Percentiles rank a stretch among this genome's conserved stretches.
Evolutionary conservation across 2,888 invertebrate species (phyloP).

Genomic region (Pseudococcus jackbeardsleyi): DNA sequence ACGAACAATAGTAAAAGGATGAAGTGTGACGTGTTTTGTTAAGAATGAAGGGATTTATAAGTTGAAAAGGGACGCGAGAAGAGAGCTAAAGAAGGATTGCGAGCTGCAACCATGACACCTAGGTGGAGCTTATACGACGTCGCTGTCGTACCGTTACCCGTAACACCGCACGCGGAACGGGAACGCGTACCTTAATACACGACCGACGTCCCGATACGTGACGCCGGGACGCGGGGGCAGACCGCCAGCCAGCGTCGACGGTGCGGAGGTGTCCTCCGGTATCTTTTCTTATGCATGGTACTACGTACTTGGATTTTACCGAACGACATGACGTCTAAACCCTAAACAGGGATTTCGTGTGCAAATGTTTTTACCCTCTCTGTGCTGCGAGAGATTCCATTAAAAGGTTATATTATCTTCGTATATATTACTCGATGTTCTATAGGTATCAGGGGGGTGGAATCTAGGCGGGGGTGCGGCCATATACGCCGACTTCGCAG

Average conservation of each 20-base stretch:
- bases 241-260: not conserved
- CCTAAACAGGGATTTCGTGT: constrained; percentile 62
- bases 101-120: constrained; percentile 60
- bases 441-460: not conserved
- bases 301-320: constrained; percentile 57
- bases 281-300: constrained; percentile 62
- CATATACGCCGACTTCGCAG: not conserved
- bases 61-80: constrained; percentile 15
- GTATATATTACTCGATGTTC: constrained; percentile 25
- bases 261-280: constrained; percentile 34
- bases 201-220: not conserved
- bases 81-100: not conserved
- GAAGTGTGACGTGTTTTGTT: constrained; percentile 62
- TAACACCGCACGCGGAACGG: too few species aligned
- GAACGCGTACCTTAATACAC: not conserved
- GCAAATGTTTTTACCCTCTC: constrained; percentile 55
- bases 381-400: constrained; percentile 50
- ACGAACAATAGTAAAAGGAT: constrained; percentile 60
- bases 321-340: constrained; percentile 64
- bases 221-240: not conserved
- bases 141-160: too few species aligned
- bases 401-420: constrained; percentile 62
- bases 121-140: constrained; percentile 60
- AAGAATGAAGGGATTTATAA: constrained; percentile 63
- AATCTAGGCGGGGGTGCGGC: too few species aligned